A percentile compares a stretch with the other conserved stretches of the same genome.
These are phyloP conservation scores for Malaclemys terrapin DNA, from an alignment of 2,113 vertebrate genomes.

Conservation along the genomic window DNA sequence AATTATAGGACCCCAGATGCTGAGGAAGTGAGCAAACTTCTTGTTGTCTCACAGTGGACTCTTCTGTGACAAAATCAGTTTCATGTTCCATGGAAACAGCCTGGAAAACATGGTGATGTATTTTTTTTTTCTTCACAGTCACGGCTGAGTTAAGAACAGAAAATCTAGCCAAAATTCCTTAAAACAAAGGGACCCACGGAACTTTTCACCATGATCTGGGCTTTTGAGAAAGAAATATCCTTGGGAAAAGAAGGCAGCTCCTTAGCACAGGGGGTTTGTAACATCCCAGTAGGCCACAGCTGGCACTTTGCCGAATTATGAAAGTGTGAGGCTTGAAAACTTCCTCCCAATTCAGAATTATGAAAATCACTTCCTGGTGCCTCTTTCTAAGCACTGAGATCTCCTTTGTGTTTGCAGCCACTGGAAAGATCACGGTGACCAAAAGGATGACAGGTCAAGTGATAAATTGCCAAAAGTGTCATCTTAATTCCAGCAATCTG, in stretches of 20 bases:
- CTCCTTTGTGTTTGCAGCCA: neutral
- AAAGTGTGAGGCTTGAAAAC: slow-evolving; percentile 53
- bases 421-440: neutral
- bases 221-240: slow-evolving; percentile 63
- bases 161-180: slow-evolving; percentile 66
- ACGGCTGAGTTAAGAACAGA: slow-evolving; percentile 43
- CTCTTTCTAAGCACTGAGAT: neutral
- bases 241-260: slow-evolving; percentile 58
- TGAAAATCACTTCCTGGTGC: slow-evolving; percentile 11
- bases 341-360: slow-evolving; percentile 37
- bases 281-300: neutral
- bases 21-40: slow-evolving; percentile 58
- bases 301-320: slow-evolving; percentile 33
- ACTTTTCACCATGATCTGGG: slow-evolving; percentile 48
- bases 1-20: slow-evolving; percentile 44
- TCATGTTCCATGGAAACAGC: slow-evolving; percentile 69
- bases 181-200: slow-evolving; percentile 36
- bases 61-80: slow-evolving; percentile 45
- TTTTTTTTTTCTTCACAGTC: slow-evolving; percentile 24
- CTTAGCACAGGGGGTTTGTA: slow-evolving; percentile 40
- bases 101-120: slow-evolving; percentile 51
- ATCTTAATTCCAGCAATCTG: neutral
- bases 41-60: slow-evolving; percentile 35
- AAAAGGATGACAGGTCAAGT: neutral
- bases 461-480: neutral